phyloP scores from a whole-genome alignment of 2,113 vertebrate genomes.

The Cyprinodon variegatus region DNA sequence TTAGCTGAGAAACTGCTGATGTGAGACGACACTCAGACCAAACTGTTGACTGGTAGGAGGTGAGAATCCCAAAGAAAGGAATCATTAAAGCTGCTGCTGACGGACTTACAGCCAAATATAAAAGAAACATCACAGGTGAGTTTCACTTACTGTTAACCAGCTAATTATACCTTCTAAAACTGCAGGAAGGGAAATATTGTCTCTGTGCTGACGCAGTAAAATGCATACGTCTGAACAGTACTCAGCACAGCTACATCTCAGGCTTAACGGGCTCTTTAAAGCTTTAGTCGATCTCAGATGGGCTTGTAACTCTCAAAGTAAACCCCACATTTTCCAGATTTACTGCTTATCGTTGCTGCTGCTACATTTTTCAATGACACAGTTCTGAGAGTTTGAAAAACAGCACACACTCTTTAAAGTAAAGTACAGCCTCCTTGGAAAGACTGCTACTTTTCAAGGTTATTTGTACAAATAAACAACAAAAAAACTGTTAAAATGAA shows the following conservation, averaged over 20 bases:
- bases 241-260: neutral
- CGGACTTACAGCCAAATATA: slow-evolving; percentile 11
- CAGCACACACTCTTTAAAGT: neutral
- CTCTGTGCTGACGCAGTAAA: slow-evolving; percentile 34
- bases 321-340: slow-evolving; percentile 4
- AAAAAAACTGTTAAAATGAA: neutral
- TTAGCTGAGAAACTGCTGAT: slow-evolving; percentile 62
- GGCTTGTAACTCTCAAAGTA: slow-evolving; percentile 7
- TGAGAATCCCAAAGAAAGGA: slow-evolving; percentile 27
- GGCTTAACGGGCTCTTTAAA: slow-evolving; percentile 14
- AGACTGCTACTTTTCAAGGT: neutral
- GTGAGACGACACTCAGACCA: slow-evolving; percentile 55
- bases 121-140: slow-evolving; percentile 7
- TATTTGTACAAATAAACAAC: neutral
- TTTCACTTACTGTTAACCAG: slow-evolving; percentile 20
- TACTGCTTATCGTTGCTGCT: slow-evolving; percentile 1
- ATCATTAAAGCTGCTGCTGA: slow-evolving; percentile 47
- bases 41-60: slow-evolving; percentile 49
- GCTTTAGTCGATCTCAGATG: slow-evolving; percentile 20
- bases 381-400: neutral
- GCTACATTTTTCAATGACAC: slow-evolving; percentile 1
- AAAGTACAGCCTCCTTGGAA: neutral
- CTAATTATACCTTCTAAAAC: slow-evolving; percentile 22
- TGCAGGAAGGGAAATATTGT: slow-evolving; percentile 20
- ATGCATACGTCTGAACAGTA: neutral